These are phyloP conservation scores for Dinothrombium tinctorium DNA, from an alignment of 1,140 invertebrate genomes.

Conservation along the genomic window DNA sequence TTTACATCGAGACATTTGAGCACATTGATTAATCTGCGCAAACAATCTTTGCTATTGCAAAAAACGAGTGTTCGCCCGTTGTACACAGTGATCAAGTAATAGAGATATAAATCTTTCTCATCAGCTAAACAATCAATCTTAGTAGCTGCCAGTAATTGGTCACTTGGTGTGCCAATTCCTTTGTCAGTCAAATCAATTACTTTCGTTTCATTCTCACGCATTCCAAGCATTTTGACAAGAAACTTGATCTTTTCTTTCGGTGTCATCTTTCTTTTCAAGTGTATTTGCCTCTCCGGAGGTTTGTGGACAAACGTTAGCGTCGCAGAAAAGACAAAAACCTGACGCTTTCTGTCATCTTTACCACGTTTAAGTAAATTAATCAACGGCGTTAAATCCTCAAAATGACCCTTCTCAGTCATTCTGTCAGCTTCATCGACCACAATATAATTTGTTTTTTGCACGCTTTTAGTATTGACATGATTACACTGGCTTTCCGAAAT, in stretches of 20 bases:
- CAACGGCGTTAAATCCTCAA: constrained; percentile 64
- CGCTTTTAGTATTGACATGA: constrained; percentile 2
- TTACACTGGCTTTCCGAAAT: constrained; percentile 31
- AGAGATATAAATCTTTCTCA: constrained; percentile 63
- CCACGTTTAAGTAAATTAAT: constrained; percentile 31
- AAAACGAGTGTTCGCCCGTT: constrained; percentile 80
- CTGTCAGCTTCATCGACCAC: constrained; percentile 96
- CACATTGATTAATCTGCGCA: constrained; percentile 53
- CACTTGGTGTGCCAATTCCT: constrained; percentile 19
- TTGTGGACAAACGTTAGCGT: constrained; percentile 76
- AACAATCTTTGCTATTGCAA: constrained; percentile 85
- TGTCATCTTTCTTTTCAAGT: constrained; percentile 14
- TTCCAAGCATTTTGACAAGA: constrained; percentile 37
- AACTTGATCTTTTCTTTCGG: constrained; percentile 19
- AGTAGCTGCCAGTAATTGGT: constrained; percentile 24
- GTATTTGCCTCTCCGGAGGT: constrained; percentile 42
- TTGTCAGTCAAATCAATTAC: constrained; percentile 63
- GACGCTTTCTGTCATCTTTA: constrained; percentile 26
- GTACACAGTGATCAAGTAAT: constrained; percentile 66
- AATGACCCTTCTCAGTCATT: constrained; percentile 91
- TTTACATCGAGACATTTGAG: constrained; percentile 49
- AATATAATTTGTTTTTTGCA: constrained; percentile 36
- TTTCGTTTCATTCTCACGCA: constrained; percentile 59
- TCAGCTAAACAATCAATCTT: constrained; percentile 23
- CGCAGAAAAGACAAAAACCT: constrained; percentile 94